Evolutionary conservation across 2,888 invertebrate species (phyloP).

Genomic region (Apotomis betuletana): DNA sequence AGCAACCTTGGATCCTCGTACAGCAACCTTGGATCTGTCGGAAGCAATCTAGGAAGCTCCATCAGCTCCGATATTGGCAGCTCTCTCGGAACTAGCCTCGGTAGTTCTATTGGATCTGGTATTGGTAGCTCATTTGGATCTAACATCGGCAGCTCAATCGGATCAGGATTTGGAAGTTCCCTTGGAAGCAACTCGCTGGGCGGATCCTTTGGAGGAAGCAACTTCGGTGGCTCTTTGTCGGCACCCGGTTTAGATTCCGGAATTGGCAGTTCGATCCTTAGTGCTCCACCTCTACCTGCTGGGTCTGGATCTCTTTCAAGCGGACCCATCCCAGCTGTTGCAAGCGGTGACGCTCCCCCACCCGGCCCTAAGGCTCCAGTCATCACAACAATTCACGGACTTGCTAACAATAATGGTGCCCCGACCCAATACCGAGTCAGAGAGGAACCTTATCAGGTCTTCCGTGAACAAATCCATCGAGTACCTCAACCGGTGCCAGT

Average conservation of each 20-base stretch:
- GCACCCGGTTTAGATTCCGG: constrained; percentile 24
- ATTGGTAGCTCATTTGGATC: neutral
- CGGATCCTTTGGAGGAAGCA: constrained; percentile 27
- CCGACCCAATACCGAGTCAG: constrained; percentile 71
- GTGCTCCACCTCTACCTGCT: constrained; percentile 15
- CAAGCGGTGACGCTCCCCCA: constrained; percentile 59
- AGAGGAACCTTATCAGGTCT: constrained; percentile 73
- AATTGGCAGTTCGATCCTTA: constrained; percentile 9
- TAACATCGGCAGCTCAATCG: constrained; percentile 11
- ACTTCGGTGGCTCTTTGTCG: constrained; percentile 39
- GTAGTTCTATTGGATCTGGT: neutral
- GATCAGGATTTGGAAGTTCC: constrained; percentile 7
- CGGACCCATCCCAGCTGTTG: constrained; percentile 22
- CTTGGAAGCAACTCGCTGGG: constrained; percentile 19
- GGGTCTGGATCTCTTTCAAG: constrained; percentile 14
- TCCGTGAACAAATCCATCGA: constrained; percentile 77
- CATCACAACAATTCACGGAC: constrained; percentile 71
- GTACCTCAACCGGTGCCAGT: constrained; percentile 83
- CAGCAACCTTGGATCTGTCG: constrained; percentile 28
- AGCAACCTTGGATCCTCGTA: constrained; percentile 30
- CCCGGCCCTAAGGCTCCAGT: constrained; percentile 69
- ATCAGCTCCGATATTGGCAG: constrained; percentile 10
- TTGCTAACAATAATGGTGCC: constrained; percentile 73
- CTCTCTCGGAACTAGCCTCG: neutral
- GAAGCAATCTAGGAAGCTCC: constrained; percentile 16